Conservation (phyloP, 2,888 invertebrate species). For the Scaptomyza caliginosa region DNA sequence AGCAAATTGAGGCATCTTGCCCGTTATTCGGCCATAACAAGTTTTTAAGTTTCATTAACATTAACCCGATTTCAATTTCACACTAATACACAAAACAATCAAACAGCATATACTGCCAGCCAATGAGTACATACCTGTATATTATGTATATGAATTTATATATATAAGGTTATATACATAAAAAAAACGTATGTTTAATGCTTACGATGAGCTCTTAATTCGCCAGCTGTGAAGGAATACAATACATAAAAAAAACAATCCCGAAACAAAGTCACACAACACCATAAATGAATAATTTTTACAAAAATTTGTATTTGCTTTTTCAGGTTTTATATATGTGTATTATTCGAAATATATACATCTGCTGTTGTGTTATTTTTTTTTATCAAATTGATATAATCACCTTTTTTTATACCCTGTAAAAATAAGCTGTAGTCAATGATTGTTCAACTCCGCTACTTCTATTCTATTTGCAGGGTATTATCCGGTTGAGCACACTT, state of each 20-base stretch:
- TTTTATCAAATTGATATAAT: conserved; percentile 32
- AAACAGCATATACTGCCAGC: not conserved
- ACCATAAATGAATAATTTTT: conserved; percentile 31
- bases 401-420: conserved; percentile 29
- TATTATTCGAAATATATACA: conserved; percentile 12
- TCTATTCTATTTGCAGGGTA: not conserved
- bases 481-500: not conserved
- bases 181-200: not conserved
- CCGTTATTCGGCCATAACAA: conserved; percentile 60
- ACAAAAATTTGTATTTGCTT: conserved; percentile 36
- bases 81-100: conserved; percentile 16
- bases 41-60: conserved; percentile 61
- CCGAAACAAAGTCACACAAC: conserved; percentile 21
- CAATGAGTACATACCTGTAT: not conserved
- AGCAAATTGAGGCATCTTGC: not conserved
- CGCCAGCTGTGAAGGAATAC: conserved; percentile 10
- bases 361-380: not conserved
- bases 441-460: too few relatives aligned
- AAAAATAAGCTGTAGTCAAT: not conserved
- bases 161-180: conserved; percentile 5
- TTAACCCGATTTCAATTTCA: conserved; percentile 70
- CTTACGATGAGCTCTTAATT: conserved; percentile 19
- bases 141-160: too few relatives aligned
- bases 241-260: conserved; percentile 1
- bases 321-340: conserved; percentile 24